Evolutionary conservation across 2,797 vertebrate species (phyloP).

Genomic region (Mallotus villosus): DNA sequence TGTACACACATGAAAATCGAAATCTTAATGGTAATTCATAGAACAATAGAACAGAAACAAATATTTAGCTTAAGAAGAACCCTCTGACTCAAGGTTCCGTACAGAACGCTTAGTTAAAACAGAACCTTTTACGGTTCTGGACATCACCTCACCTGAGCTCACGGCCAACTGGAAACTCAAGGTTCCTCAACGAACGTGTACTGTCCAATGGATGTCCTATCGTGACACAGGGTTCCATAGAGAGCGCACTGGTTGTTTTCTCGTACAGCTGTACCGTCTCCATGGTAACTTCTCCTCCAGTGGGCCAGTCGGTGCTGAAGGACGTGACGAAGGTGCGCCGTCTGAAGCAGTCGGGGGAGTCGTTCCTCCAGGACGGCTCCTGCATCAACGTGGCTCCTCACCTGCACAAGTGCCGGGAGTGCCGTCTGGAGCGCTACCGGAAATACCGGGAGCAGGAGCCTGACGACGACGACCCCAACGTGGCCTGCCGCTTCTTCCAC

Average conservation of each 20-base stretch:
- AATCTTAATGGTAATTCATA: too few relatives aligned
- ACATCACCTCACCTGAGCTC: too few relatives aligned
- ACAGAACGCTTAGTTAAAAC: too few relatives aligned
- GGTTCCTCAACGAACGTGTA: neutral
- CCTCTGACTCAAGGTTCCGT: too few relatives aligned
- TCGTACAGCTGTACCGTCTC: too few relatives aligned
- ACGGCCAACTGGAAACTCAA: too few relatives aligned
- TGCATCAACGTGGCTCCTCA: constrained; percentile 99
- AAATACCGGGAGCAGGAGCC: constrained; percentile 95
- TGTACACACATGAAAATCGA: neutral
- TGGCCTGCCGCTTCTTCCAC: constrained; percentile 97
- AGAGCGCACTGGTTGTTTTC: too few relatives aligned
- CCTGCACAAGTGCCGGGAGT: constrained; percentile 97
- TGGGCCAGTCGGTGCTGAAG: constrained; percentile 96
- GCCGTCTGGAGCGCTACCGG: constrained; percentile 93
- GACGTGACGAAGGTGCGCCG: constrained; percentile 95
- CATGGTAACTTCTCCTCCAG: constrained; percentile 58
- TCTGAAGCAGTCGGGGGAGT: constrained; percentile 96
- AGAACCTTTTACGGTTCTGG: too few relatives aligned
- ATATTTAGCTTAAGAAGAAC: too few relatives aligned
- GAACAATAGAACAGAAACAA: too few relatives aligned
- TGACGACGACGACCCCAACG: constrained; percentile 97
- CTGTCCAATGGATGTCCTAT: neutral
- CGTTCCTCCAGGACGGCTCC: constrained; percentile 97
- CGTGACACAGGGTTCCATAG: neutral